phyloP scores from a whole-genome alignment of 2,113 vertebrate species.

The Chloropsis cyanopogon region DNA sequence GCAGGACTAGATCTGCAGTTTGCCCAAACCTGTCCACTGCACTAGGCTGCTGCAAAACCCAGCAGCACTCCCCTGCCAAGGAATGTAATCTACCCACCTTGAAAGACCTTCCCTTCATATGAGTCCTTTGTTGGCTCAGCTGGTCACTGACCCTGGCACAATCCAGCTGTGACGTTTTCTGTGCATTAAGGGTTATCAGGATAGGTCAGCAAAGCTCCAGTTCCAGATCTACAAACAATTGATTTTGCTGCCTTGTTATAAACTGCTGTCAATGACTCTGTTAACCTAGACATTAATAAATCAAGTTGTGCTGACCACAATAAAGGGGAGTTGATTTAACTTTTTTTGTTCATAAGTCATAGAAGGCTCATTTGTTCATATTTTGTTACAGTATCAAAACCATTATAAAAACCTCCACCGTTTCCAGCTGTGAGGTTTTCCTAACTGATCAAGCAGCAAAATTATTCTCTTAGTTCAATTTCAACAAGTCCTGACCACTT shows the following conservation, averaged over 20 bases:
- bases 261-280: neutral
- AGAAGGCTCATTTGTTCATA: neutral
- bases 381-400: neutral
- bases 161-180: neutral
- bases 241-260: neutral
- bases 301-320: neutral
- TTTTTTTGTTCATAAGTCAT: neutral
- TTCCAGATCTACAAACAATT: neutral
- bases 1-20: neutral
- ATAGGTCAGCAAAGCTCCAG: neutral
- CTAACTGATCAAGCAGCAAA: neutral
- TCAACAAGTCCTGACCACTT: neutral
- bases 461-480: neutral
- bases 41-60: neutral
- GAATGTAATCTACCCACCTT: neutral
- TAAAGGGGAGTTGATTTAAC: neutral
- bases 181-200: neutral
- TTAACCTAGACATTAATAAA: neutral
- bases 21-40: neutral
- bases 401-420: neutral
- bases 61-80: neutral
- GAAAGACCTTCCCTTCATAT: neutral
- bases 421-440: neutral
- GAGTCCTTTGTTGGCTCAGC: slow-evolving; percentile 14
- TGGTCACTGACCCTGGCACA: neutral